Base-by-base conservation (phyloP, 2,113 vertebrate species). In the Girardinichthys multiradiatus region DNA sequence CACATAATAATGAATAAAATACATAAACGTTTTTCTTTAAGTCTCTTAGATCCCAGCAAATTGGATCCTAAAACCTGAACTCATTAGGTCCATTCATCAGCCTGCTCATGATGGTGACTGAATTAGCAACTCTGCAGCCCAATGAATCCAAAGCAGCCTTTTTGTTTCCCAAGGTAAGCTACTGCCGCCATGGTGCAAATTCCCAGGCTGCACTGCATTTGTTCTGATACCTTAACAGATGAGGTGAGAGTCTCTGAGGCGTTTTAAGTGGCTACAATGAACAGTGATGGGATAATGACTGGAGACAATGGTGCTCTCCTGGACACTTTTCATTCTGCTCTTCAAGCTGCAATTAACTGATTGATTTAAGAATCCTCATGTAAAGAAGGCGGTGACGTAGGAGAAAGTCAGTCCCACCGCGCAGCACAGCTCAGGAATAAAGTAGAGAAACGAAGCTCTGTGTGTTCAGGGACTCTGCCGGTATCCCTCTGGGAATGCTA, bases 401-500 rank as follows among this genome's bases (percentile, higher is more conserved):
- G 72, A 75, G 31, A 48, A 33, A 64, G 57, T 30, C 2, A 48
- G n/a, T 19, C 30, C 28, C 62, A 17, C 37, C 51, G 37, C 45
- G 59, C 4, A 24, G 57, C 70, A 64, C 62, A 33, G 48, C 64
- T 14, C 63, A 63, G 68, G n/a, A 28, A 65, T 63, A 68, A 64
- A 30, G 4, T n/a, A 0, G 24, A n/a, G 33, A 39, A n/a, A 26
- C 4, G 15, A 27, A 10, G 10, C 21, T 31, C 19, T 54, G 48
- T 21, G 7, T n/a, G 19, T 54, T 10, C 24, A 9, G 48, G 48
- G 48, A 19, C 21, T 63, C 31, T 62, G 82, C 31, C 6, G 21
- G 69, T 13, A 33, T 76, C 70, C 60, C 62, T 70, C 33, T 27
- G 70, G 70, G 72, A 74, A 68, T 75, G 42, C 30, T 84, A 79